These are phyloP conservation scores for Leptinotarsa peninsularis DNA, from an alignment of 2,888 invertebrate species.

Conservation along the genomic window DNA sequence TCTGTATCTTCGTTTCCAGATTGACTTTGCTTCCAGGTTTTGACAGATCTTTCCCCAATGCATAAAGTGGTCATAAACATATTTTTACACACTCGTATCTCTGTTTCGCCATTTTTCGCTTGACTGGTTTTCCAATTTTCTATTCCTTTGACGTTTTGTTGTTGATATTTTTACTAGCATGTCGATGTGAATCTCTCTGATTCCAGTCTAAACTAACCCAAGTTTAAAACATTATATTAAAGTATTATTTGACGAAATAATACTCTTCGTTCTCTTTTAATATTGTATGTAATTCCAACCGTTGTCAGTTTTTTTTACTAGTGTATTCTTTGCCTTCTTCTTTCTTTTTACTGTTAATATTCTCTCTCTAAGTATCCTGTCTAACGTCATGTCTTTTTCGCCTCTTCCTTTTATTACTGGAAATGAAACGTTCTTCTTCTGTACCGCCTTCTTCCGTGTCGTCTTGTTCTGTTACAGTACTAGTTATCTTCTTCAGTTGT, in stretches of 20 bases:
- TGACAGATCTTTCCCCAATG: background rate
- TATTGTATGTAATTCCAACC: background rate
- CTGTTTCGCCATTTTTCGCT: slow-evolving; percentile 27
- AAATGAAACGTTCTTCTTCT: slow-evolving; percentile 32
- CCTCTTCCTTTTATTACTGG: slow-evolving; percentile 26
- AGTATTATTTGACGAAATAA: slow-evolving; percentile 13
- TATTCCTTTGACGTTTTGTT: slow-evolving; percentile 28
- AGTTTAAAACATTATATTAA: slow-evolving; percentile 13
- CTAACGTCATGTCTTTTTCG: slow-evolving; percentile 19
- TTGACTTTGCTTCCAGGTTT: background rate
- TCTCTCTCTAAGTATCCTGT: too few relatives aligned
- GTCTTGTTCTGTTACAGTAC: slow-evolving; percentile 30
- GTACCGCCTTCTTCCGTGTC: slow-evolving; percentile 29
- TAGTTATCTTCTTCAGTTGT: slow-evolving; percentile 31
- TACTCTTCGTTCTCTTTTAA: background rate
- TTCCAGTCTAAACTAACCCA: slow-evolving; percentile 28
- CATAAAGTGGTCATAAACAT: slow-evolving; percentile 30
- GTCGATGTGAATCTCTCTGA: slow-evolving; percentile 26
- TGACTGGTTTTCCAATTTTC: slow-evolving; percentile 31
- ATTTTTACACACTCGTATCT: slow-evolving; percentile 28
- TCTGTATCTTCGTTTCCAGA: slow-evolving; percentile 8
- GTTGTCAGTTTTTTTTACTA: slow-evolving; percentile 4
- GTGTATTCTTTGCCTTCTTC: slow-evolving; percentile 17
- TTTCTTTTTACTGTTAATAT: slow-evolving; percentile 5
- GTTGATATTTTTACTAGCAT: slow-evolving; percentile 22